Evolutionary conservation across 1,140 invertebrate genomes (phyloP).

Genomic region (Dinoponera quadriceps): DNA sequence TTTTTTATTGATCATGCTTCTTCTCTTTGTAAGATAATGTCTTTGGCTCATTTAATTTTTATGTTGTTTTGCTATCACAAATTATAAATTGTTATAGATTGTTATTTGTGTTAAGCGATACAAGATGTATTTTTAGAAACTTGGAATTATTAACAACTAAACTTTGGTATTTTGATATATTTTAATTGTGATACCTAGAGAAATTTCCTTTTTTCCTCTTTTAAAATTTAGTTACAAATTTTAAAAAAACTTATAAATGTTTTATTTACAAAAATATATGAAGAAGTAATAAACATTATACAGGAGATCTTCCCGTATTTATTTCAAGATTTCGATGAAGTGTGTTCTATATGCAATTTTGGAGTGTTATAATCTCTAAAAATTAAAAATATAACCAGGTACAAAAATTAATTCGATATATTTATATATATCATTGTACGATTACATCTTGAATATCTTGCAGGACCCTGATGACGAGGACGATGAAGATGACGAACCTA

Average conservation of each 20-base stretch:
- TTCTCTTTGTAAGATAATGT: conserved; percentile 42
- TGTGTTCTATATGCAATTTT: conserved; percentile 11
- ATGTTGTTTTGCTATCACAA: neutral
- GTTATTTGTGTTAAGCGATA: neutral
- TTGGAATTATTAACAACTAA: neutral
- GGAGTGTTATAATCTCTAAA: neutral
- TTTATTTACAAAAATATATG: neutral
- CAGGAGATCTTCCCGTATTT: neutral
- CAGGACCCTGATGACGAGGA: conserved; percentile 84
- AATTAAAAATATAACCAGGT: neutral
- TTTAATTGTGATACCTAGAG: neutral
- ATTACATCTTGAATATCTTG: conserved; percentile 48
- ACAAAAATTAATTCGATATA: neutral
- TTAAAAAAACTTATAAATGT: no score
- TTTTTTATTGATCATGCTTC: conserved; percentile 69
- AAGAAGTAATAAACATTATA: neutral
- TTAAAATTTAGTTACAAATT: no score
- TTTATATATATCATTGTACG: neutral
- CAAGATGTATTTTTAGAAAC: neutral
- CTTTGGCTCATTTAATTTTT: conserved; percentile 29
- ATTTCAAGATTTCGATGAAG: neutral
- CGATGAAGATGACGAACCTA: conserved; percentile 84
- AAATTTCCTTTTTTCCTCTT: no score
- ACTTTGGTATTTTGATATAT: neutral
- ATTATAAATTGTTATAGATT: neutral